phyloP scores from a whole-genome alignment of 2,113 vertebrate genomes.

The Pterophyllum scalare region DNA sequence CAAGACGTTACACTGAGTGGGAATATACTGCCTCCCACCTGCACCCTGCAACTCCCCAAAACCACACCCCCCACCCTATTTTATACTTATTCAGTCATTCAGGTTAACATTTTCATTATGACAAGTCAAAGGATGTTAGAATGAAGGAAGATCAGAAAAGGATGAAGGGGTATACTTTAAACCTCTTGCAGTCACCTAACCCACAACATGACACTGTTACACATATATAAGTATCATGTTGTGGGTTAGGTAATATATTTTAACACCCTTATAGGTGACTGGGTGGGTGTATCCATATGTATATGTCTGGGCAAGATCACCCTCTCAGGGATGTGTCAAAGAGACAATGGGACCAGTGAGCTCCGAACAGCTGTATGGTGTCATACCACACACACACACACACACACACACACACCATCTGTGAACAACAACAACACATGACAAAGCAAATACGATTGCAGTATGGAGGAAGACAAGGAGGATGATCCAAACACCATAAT shows the following conservation, averaged over 20 bases:
- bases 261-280: constrained; percentile 42
- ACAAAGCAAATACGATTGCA: constrained; percentile 84
- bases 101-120: constrained; percentile 81
- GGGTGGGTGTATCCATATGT: constrained; percentile 14
- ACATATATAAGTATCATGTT: neutral
- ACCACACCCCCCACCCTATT: constrained; percentile 34
- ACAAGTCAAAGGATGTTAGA: constrained; percentile 11
- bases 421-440: constrained; percentile 81
- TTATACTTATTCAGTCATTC: constrained; percentile 60
- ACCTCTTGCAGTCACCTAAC: constrained; percentile 52
- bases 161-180: constrained; percentile 27
- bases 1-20: constrained; percentile 61
- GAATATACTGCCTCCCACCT: constrained; percentile 52
- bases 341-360: constrained; percentile 72
- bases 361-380: constrained; percentile 75
- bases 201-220: constrained; percentile 52
- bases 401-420: constrained; percentile 55
- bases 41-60: constrained; percentile 26
- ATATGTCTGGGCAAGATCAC: constrained; percentile 46
- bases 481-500: constrained; percentile 81
- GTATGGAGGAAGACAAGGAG: constrained; percentile 72
- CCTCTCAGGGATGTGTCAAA: constrained; percentile 58
- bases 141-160: constrained; percentile 2
- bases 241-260: constrained; percentile 16
- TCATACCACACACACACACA: constrained; percentile 21